Conservation (phyloP, 2,888 invertebrate species). For the Sussaba pulchella region DNA sequence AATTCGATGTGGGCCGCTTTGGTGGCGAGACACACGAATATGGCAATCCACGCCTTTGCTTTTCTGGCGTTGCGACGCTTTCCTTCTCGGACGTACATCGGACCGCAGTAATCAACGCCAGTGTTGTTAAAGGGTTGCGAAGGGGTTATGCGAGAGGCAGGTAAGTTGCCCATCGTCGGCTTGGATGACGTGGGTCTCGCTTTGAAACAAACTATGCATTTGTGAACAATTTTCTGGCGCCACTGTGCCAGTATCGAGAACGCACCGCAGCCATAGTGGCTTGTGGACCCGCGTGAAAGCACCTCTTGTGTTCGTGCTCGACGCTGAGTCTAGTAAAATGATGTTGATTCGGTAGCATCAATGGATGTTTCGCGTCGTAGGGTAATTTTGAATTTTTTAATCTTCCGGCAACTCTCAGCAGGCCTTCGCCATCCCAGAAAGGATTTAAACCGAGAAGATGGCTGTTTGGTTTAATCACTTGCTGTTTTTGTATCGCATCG, state of each 20-base stretch:
- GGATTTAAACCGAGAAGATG: conserved; percentile 16
- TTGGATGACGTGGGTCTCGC: conserved; percentile 48
- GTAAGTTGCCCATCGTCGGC: conserved; percentile 45
- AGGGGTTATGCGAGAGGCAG: background rate
- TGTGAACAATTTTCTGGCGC: conserved; percentile 46
- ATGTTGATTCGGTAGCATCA: conserved; percentile 27
- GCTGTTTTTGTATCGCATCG: background rate
- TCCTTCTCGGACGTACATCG: background rate
- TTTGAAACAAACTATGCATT: conserved; percentile 67
- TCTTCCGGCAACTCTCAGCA: conserved; percentile 30
- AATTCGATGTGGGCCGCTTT: conserved; percentile 7
- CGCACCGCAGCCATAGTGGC: conserved; percentile 34
- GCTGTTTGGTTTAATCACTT: background rate
- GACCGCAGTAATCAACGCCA: background rate
- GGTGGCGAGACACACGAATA: background rate
- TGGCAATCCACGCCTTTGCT: background rate
- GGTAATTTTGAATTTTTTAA: conserved; percentile 28
- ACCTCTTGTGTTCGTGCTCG: conserved; percentile 32
- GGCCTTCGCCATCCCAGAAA: conserved; percentile 3
- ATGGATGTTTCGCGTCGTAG: conserved; percentile 34
- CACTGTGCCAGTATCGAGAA: conserved; percentile 43
- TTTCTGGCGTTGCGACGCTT: background rate
- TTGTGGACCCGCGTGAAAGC: conserved; percentile 51
- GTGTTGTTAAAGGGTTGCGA: background rate
- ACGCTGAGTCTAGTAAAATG: conserved; percentile 37